phyloP scores from a whole-genome alignment of 2,113 vertebrate species.

The Mirounga angustirostris region DNA sequence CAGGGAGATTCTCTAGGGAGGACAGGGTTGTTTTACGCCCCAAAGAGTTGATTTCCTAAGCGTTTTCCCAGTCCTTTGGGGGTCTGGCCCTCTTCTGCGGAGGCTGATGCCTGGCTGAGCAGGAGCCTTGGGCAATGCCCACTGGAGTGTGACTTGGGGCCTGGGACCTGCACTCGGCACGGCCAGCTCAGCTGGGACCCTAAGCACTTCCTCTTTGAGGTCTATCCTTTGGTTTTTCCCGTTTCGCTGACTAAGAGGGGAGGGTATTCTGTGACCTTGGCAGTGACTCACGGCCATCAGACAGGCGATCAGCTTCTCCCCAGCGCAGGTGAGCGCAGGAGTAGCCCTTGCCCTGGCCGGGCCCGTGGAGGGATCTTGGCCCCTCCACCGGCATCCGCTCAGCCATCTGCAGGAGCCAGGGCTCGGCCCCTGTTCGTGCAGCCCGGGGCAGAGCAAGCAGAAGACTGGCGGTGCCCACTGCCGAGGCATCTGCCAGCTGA shows the following conservation, averaged over 20 bases:
- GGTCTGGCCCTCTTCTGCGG: background rate
- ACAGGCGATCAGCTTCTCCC: background rate
- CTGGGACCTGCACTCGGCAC: background rate
- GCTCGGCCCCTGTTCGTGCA: background rate
- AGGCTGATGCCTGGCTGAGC: background rate
- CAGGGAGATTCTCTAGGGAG: background rate
- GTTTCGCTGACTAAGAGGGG: slow-evolving; percentile 54
- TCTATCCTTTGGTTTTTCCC: slow-evolving; percentile 62
- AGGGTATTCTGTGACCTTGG: slow-evolving; percentile 12
- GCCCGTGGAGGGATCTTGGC: background rate
- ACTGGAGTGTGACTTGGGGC: background rate
- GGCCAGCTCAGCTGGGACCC: background rate
- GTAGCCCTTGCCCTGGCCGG: background rate
- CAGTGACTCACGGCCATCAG: slow-evolving; percentile 48
- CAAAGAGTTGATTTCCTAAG: background rate
- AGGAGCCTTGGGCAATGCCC: background rate
- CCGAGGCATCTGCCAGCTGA: background rate
- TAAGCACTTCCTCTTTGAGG: slow-evolving; percentile 65
- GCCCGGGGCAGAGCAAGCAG: background rate
- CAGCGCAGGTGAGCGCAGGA: slow-evolving; percentile 14
- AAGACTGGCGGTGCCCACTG: background rate
- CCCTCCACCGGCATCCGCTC: background rate
- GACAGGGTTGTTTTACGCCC: background rate
- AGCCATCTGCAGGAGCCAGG: background rate
- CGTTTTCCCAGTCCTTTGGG: background rate